Evolutionary conservation across 2,888 invertebrate species (phyloP).

Genomic region (Hartigia nigra): DNA sequence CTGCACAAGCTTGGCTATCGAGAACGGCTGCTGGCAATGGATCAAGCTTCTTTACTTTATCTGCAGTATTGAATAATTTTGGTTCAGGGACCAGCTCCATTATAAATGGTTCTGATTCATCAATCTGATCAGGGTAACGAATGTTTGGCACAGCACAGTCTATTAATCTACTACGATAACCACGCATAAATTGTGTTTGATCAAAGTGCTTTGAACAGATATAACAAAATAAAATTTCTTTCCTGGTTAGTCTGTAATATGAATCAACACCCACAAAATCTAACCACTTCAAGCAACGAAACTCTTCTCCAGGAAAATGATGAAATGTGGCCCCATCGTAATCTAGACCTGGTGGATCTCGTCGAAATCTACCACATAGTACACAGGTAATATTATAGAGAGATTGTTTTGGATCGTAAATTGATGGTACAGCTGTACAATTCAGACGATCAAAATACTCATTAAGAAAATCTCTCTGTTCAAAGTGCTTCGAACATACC

Average conservation of each 20-base stretch:
- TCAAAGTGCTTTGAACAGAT: constrained; percentile 63
- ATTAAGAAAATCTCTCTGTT: constrained; percentile 55
- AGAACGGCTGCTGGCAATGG: constrained; percentile 51
- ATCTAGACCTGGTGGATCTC: constrained; percentile 51
- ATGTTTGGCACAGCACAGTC: constrained; percentile 60
- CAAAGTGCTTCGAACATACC: constrained; percentile 63
- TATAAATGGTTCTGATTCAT: constrained; percentile 30
- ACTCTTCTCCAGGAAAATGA: constrained; percentile 64
- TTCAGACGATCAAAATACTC: constrained; percentile 60
- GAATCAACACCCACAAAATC: constrained; percentile 63
- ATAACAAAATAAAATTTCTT: constrained; percentile 62
- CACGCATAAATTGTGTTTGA: constrained; percentile 53
- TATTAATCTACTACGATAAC: constrained; percentile 50
- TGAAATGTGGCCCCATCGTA: constrained; percentile 61
- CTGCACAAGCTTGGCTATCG: constrained; percentile 61
- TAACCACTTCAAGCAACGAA: constrained; percentile 61
- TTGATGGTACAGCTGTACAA: constrained; percentile 55
- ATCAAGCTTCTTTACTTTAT: constrained; percentile 47
- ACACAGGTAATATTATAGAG: constrained; percentile 62
- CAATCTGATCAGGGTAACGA: constrained; percentile 40
- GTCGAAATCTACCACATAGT: constrained; percentile 53
- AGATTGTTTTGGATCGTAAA: constrained; percentile 62
- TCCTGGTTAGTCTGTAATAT: constrained; percentile 60
- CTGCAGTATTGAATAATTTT: constrained; percentile 33
- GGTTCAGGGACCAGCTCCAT: constrained; percentile 36